Base-by-base conservation (phyloP, 1,140 invertebrate species). In the Sycobia sp. region DNA sequence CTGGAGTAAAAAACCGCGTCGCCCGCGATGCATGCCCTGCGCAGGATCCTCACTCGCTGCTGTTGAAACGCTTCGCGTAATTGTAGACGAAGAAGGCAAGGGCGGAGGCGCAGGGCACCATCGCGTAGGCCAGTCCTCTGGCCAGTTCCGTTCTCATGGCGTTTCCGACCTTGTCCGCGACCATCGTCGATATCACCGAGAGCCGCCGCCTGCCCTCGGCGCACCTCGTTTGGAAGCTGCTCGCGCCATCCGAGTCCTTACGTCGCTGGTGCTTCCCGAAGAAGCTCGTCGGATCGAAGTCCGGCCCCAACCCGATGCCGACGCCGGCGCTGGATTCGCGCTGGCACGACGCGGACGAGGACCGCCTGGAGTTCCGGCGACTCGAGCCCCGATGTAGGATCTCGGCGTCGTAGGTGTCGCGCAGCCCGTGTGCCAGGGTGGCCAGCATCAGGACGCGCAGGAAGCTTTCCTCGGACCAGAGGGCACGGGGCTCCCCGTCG, bases 101-200 rank as follows among this genome's bases (percentile, higher is more conserved):
- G 10, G 72, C 70, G 9, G 79, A 78, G 22, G 77, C 67, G 51
- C 77, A 73, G 1, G 78, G 78, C 0, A 80, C 69, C 41, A 75
- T 66, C 23, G 70, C 71, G 46, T 76, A 79, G n/a, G 73, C 73
- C 4, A 76, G 61, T 10, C 77, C 32, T 58, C 69, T 69, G 5
- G 73, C 75, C 13, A 80, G 74, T 61, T 77, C 72, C n/a, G 72
- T 62, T 11, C 69, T 66, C 25, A 78, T 75, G 14, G 44, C 65
- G 51, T 71, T 70, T 8, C 70, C 73, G 0, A 77, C 18, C 41
- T 69, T 71, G 36, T 76, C 68, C 54, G 69, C 74, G 1, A 80
- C 62, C 23, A 74, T 61, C 13, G 73, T 74, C 0, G 72, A 71
- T 18, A 78, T 71, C 25, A 78, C 73, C 1, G 77, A 77, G 7